phyloP scores from a whole-genome alignment of 2,888 invertebrate genomes.

The Oxycera nigricornis region DNA sequence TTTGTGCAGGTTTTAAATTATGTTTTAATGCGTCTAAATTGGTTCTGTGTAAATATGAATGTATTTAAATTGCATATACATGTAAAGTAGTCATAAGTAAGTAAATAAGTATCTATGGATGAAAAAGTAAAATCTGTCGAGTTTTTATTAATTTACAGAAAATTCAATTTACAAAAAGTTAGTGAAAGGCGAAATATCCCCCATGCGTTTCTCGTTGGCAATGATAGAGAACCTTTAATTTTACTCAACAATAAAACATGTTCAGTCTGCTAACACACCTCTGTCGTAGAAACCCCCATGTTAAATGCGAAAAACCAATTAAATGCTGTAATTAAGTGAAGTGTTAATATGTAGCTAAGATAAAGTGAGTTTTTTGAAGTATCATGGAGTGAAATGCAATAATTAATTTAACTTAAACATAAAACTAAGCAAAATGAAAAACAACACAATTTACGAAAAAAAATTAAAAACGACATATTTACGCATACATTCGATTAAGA shows the following conservation, averaged over 20 bases:
- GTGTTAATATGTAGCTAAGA: background rate
- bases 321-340: slow-evolving; percentile 1
- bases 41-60: slow-evolving; percentile 43
- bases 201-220: background rate
- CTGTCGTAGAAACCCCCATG: background rate
- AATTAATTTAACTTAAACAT: slow-evolving; percentile 28
- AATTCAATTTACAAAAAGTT: no score
- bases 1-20: no score
- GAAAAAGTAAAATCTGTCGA: no score
- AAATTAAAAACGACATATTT: background rate
- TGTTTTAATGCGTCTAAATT: no score
- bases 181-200: no score
- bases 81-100: no score
- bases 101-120: no score
- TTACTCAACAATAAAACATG: background rate
- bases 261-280: background rate
- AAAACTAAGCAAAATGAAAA: slow-evolving; percentile 3
- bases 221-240: background rate
- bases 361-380: slow-evolving; percentile 23
- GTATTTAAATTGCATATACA: slow-evolving; percentile 41
- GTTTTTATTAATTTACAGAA: no score
- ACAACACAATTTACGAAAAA: background rate
- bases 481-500: background rate
- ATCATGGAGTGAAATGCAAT: slow-evolving; percentile 35
- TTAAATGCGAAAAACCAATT: no score